Conservation (phyloP, 53 echinoderm and acorn worm species). For the Patiria pectinifera region DNA sequence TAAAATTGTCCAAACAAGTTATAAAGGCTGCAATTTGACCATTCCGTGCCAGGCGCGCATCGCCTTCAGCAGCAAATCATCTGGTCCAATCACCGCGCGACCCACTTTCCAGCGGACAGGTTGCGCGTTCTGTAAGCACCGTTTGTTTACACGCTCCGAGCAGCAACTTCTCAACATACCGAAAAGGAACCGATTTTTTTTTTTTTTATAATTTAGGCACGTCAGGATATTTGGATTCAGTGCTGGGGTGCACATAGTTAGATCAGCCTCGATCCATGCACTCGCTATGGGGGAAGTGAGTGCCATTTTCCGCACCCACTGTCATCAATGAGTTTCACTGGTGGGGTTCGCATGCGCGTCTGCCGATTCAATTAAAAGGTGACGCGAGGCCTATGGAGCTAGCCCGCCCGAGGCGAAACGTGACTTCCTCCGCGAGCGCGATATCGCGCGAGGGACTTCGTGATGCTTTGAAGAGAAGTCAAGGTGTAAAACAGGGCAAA, state of each 20-base stretch:
- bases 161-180: not conserved
- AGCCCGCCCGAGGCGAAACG: not conserved
- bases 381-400: not conserved
- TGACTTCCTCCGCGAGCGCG: not conserved
- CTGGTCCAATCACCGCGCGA: not conserved
- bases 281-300: too few relatives aligned
- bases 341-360: not conserved
- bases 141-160: not conserved
- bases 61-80: not conserved
- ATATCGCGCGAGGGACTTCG: not conserved
- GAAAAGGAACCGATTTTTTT: not conserved
- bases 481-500: not conserved
- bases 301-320: too few relatives aligned
- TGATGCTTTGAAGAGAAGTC: not conserved
- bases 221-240: not conserved
- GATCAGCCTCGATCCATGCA: too few relatives aligned
- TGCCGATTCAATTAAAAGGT: not conserved
- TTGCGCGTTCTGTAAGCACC: constrained; percentile 3
- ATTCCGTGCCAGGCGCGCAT: not conserved
- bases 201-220: not conserved
- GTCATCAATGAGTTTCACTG: too few relatives aligned
- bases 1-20: too few relatives aligned
- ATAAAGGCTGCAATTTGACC: too few relatives aligned
- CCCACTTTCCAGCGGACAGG: not conserved
- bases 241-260: too few relatives aligned